Evolutionary conservation across 1,140 invertebrate species (phyloP), one percentile per base, ranked within the genome.

Genomic region (Nephila pilipes): DNA sequence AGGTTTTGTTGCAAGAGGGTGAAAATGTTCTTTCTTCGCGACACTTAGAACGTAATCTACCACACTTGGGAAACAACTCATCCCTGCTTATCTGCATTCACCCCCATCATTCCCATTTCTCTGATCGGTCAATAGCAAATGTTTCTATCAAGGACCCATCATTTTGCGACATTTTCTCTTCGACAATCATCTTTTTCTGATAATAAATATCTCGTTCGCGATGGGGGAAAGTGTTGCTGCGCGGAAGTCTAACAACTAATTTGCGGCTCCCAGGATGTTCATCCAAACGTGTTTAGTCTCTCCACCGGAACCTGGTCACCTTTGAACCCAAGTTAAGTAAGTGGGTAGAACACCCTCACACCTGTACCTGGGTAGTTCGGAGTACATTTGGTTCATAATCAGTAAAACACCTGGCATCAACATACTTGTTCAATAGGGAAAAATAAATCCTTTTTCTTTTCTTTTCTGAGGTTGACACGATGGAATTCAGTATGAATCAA

Each of bases 231-330:
- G 22, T 60, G 57, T 58, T 87, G 55, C 20, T 20, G 85, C 32
- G 54, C 54, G 79, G 29, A 87, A 60, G 55, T 87, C 29, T 63
- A n/a, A 10, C 85, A 36, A 63, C 85, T 87, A 87, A 87, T 87
- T n/a, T 87, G 85, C 8, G 38, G 80, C 46, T 83, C n/a, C 80
- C 80, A 87, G 58, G 85, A 54, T 60, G 57, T 36, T 60, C 85
- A 87, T 87, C 85, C 36, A 87, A 87, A 60, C n/a, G 58, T 32
- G 55, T 63, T 83, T 60, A 63, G 57, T 2, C 18, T 16, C n/a
- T 57, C 85, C 85, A 87, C 85, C 85, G 85, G 85, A 87, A 87
- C 85, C 85, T 87, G 85, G 58, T 87, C 85, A 87, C 85, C 85
- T 87, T 87, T 87, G 85, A 87, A 54, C 85, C 46, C 32, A 29